Base-by-base conservation (phyloP, 2,113 vertebrate genomes). In the Sylvietta virens region DNA sequence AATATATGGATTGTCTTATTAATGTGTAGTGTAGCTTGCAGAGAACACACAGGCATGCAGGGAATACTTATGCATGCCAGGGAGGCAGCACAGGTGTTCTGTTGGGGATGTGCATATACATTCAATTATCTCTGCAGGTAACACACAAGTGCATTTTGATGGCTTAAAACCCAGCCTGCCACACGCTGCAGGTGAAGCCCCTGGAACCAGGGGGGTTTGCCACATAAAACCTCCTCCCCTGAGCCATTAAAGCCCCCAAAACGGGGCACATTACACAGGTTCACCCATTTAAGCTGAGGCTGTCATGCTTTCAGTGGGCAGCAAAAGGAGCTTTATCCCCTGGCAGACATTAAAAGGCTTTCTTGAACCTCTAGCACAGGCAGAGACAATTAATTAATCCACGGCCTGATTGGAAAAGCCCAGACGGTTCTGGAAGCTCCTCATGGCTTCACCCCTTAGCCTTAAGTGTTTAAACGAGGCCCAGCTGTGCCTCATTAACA, bases 1-100 rank as follows among this genome's bases (percentile, higher is more conserved):
- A 97, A 94, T 96, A 88, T 73, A 93, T 51, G 82, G 86, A 95
- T 94, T 96, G 85, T 93, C 90, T 97, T 96, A 97, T 95, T 95
- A 96, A 95, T 90, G 93, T 73, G 74, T 95, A 95, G 89, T 67
- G 88, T 96, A 76, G 95, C 97, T 96, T 97, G 94, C 88, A 94
- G 95, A 90, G 96, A 97, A 94, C 67, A 88, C 81, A 90, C 8
- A 18, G 10, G 5, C 90, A 94, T 42, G 61, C 89, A 61, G 82
- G 60, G 87, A 95, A 93, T 91, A 81, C 54, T 90, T 88, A 90
- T 44, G 65, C 7, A 3, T 74, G 72, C 72, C 20, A 5, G 42
- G 44, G 77, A 93, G 61, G 61, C 90, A 88, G 61, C 50, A 60
- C 58, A 81, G 80, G 83, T 84, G 47, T 51, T 40, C 42, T 24